phyloP scores from a whole-genome alignment of 2,113 vertebrate genomes.

The Prochilodus magdalenae region DNA sequence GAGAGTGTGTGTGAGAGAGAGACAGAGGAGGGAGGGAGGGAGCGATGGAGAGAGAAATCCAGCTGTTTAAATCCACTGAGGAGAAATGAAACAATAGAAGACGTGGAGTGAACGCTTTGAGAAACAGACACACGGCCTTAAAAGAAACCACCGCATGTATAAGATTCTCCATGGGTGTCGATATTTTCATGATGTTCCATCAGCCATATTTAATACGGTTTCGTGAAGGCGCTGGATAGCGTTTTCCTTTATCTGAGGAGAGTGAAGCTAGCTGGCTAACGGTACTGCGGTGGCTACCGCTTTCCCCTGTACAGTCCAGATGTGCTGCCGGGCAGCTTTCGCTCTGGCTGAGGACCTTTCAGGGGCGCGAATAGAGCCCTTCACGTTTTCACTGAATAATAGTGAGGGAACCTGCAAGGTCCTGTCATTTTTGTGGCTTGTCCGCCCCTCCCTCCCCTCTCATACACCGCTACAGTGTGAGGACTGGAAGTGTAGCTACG shows the following conservation, averaged over 20 bases:
- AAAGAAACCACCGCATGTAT: background rate
- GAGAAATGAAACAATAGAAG: slow-evolving; percentile 77
- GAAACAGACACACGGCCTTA: slow-evolving; percentile 4
- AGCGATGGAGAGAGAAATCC: slow-evolving; percentile 67
- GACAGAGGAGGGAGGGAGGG: slow-evolving; percentile 46
- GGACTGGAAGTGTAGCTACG: background rate
- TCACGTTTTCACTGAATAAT: background rate
- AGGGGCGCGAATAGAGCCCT: background rate
- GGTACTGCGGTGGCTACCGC: slow-evolving; percentile 32
- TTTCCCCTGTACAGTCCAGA: slow-evolving; percentile 69
- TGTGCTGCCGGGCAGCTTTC: slow-evolving; percentile 62
- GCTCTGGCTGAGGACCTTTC: slow-evolving; percentile 44
- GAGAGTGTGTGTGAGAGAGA: slow-evolving; percentile 46
- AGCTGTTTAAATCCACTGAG: slow-evolving; percentile 76
- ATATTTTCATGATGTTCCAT: slow-evolving; percentile 1
- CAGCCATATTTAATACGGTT: slow-evolving; percentile 14
- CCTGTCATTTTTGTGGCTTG: background rate
- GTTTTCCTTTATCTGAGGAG: slow-evolving; percentile 34
- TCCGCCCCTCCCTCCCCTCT: slow-evolving; percentile 15
- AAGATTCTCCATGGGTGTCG: background rate
- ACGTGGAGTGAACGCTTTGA: slow-evolving; percentile 70
- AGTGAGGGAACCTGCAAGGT: background rate
- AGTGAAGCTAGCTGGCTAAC: slow-evolving; percentile 65
- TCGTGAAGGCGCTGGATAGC: slow-evolving; percentile 42
- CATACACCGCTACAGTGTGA: background rate